Percentiles rank a stretch among this genome's conserved stretches.
These are phyloP conservation scores for Ptyas mucosa DNA, from an alignment of 2,113 vertebrate genomes.

Conservation along the genomic window DNA sequence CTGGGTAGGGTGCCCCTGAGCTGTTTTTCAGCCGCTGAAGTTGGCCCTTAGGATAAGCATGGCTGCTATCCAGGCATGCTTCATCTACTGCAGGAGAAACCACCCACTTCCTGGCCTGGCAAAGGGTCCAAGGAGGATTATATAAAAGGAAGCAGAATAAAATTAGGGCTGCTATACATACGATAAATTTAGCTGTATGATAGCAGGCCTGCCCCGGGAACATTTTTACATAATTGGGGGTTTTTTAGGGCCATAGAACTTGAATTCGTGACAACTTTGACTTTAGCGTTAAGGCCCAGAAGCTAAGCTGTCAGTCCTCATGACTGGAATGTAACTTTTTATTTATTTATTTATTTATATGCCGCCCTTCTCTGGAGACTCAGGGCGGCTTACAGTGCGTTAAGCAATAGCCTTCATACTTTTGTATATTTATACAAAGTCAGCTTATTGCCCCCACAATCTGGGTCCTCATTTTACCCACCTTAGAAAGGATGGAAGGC, in stretches of 20 bases:
- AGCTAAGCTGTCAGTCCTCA: background rate
- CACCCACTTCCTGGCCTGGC: background rate
- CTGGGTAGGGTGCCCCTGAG: background rate
- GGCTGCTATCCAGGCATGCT: background rate
- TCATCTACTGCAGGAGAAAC: background rate
- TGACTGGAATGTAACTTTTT: background rate
- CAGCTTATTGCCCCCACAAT: no score
- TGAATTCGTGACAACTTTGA: background rate
- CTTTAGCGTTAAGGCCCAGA: background rate
- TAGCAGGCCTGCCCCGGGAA: background rate
- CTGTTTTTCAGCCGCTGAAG: background rate
- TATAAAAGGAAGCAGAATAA: background rate
- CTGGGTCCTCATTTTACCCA: no score
- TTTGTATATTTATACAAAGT: no score
- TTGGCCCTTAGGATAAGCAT: background rate
- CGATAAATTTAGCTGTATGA: background rate
- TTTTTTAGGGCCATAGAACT: no score
- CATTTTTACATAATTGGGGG: background rate
- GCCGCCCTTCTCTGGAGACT: no score
- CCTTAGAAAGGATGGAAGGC: no score
- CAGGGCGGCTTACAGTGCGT: no score
- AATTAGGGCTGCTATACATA: background rate
- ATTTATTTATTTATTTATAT: no score
- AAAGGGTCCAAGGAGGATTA: background rate
- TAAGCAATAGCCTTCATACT: no score